Conservation (phyloP, 2,113 vertebrate species). For the Eurypyga helias region DNA sequence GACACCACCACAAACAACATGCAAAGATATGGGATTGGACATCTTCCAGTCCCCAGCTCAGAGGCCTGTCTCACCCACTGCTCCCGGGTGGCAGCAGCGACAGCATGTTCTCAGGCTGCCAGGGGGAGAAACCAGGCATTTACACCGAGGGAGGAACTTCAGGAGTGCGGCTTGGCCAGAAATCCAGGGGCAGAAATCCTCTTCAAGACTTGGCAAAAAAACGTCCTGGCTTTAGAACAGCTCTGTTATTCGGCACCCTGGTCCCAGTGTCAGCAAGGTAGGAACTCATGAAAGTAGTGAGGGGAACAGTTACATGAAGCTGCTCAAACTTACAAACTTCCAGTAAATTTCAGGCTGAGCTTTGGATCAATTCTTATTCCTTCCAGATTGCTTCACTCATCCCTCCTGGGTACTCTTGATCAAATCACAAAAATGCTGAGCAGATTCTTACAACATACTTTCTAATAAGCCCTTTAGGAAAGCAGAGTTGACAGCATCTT, state of each 20-base stretch:
- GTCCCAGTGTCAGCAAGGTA: neutral
- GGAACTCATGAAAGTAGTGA: neutral
- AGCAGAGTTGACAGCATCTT: constrained; percentile 42
- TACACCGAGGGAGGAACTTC: neutral
- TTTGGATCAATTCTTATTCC: constrained; percentile 38
- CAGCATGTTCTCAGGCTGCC: neutral
- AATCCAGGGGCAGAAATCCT: neutral
- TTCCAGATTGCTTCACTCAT: constrained; percentile 7
- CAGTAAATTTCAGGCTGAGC: neutral
- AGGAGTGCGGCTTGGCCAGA: neutral
- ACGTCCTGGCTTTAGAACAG: neutral
- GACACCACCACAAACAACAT: neutral
- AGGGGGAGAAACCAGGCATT: neutral
- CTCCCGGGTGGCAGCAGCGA: neutral
- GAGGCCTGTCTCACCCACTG: neutral
- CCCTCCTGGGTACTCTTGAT: constrained; percentile 4
- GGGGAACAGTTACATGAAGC: neutral
- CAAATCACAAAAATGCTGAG: constrained; percentile 43
- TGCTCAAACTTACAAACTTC: neutral
- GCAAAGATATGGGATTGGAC: neutral
- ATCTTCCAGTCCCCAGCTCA: neutral
- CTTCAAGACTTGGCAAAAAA: neutral
- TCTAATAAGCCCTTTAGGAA: constrained; percentile 55
- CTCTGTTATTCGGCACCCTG: neutral
- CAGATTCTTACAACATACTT: constrained; percentile 30